phyloP scores from a whole-genome alignment of 1,140 invertebrate species.

The Nasonia longicornis region DNA sequence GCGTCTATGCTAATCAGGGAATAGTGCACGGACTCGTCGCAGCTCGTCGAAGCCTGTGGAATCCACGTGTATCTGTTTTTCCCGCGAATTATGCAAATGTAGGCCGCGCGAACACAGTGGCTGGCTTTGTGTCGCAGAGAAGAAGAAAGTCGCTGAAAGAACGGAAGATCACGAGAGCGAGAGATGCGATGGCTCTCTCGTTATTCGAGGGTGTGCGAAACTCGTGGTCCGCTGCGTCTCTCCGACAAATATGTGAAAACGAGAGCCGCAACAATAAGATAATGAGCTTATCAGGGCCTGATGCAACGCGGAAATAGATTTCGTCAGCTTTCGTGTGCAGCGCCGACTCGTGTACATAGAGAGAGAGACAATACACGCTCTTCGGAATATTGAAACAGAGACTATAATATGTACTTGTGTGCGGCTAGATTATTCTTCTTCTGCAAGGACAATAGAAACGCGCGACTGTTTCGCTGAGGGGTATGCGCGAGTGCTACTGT shows the following conservation, averaged over 20 bases:
- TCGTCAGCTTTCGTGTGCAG: constrained; percentile 58
- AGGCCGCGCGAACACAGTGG: not conserved
- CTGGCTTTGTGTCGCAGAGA: not conserved
- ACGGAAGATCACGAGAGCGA: too few species aligned
- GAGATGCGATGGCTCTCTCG: not conserved
- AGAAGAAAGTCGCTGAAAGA: not conserved
- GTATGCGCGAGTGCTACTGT: not conserved
- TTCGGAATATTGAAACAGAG: not conserved
- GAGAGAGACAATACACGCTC: not conserved
- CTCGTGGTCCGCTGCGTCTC: not conserved
- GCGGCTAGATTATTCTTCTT: not conserved
- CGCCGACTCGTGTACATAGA: not conserved
- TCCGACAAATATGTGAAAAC: not conserved
- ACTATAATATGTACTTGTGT: too few species aligned
- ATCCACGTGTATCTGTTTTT: not conserved
- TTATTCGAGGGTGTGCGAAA: not conserved
- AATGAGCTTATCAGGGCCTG: constrained; percentile 55
- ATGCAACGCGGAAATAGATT: constrained; percentile 65
- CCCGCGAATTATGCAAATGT: constrained; percentile 1
- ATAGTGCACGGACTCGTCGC: not conserved
- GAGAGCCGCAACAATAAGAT: constrained; percentile 31
- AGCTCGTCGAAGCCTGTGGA: not conserved
- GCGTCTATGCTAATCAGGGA: constrained; percentile 1
- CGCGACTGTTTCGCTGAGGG: not conserved
- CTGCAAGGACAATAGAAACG: not conserved